Evolutionary conservation across 2,888 invertebrate genomes (phyloP), one percentile per base, ranked within the genome.

Genomic region (Bruchidius siliquastri): DNA sequence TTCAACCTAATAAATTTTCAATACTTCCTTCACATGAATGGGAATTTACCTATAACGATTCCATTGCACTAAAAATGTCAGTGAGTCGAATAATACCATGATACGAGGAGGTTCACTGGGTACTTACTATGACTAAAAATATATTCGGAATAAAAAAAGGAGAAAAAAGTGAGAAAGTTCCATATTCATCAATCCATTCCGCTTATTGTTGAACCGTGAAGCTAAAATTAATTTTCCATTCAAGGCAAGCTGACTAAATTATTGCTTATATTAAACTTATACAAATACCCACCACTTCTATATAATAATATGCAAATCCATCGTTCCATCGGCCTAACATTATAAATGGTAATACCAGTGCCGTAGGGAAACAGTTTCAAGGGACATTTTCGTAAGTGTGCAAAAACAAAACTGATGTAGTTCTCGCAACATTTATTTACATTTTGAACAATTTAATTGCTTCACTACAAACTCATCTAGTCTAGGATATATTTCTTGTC

Each of bases 251-350:
- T 71, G 70, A 72, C 72, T 76, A 72, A 76, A 72, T 76, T 76
- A 76, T 76, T 73, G 72, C 74, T 72, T 72, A 71, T 76, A 74
- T 73, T 70, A 71, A 74, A 73, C 76, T 22, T 68, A 76, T 68
- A 76, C 76, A 76, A 76, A 76, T 74, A 77, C 75, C 73, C 73
- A 73, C 74, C 74, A 73, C 74, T 69, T 74, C 71, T 26, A 68
- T 73, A 73, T 67, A 73, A 73, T 73, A 73, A 77, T 77, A 77
- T 77, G 77, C 77, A 75, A 75, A 77, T 77, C 73, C 70, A 71
- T 73, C 71, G 73, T 71, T 21, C 22, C 68, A 68, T 68, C 68
- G 22, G 68, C 69, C 71, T 71, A 71, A 73, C 68, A 32, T 73
- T 71, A 70, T 72, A 26, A 67, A 22, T 70, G 72, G 49, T 68